Percentiles rank a stretch among this genome's conserved stretches.
phyloP scores from a whole-genome alignment of 1,140 invertebrate species.

The Aphis craccivora region DNA sequence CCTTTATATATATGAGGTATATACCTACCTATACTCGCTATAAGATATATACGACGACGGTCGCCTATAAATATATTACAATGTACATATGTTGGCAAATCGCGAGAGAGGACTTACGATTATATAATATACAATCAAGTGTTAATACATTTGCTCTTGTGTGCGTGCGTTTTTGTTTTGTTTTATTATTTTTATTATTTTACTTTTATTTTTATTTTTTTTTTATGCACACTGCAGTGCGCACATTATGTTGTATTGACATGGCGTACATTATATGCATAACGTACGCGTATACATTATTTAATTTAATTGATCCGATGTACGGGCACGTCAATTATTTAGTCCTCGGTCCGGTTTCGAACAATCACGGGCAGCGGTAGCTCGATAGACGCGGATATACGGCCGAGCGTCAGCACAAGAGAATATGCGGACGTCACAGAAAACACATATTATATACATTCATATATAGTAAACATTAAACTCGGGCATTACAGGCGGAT shows the following conservation, averaged over 20 bases:
- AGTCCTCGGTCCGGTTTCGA: constrained; percentile 13
- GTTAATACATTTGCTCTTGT: constrained; percentile 9
- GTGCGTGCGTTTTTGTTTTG: not conserved
- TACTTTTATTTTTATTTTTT: no score
- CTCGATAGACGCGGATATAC: not conserved
- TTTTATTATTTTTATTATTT: not conserved
- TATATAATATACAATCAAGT: not conserved
- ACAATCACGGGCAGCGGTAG: not conserved
- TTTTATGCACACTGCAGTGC: not conserved
- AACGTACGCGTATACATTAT: not conserved
- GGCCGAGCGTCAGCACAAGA: not conserved
- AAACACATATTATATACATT: not conserved
- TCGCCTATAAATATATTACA: not conserved
- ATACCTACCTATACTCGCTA: not conserved
- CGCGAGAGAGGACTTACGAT: not conserved
- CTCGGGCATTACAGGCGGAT: not conserved
- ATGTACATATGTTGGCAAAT: not conserved
- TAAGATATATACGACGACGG: not conserved
- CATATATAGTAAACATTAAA: not conserved
- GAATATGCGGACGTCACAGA: not conserved
- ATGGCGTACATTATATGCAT: not conserved
- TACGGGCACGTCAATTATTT: constrained; percentile 12
- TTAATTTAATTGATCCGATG: constrained; percentile 2
- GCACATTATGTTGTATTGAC: not conserved
- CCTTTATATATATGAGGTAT: no score